Evolutionary conservation across 2,113 vertebrate genomes (phyloP), one percentile per base, ranked within the genome.

Genomic region (Gallinago media): DNA sequence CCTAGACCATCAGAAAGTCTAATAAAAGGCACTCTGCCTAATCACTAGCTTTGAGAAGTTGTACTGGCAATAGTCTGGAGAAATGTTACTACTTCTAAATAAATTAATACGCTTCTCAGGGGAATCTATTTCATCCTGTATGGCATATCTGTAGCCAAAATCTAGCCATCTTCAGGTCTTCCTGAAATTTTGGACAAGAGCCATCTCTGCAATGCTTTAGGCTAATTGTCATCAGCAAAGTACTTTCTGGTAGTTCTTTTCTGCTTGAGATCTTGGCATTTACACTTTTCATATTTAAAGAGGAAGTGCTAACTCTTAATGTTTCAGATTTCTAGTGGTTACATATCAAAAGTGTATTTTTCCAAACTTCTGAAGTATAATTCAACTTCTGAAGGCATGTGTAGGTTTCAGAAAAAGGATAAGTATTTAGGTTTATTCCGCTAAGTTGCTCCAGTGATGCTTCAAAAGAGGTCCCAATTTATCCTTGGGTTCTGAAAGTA

Each of bases 1-100:
- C 87, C 95, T 97, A 97, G 87, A 97, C 96, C 96, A 62, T 63
- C 72, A 78, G 55, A 97, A 94, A 86, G 56, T 4, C 61, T 71
- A 47, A 38, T 29, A 40, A 67, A 84, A 96, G 44, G 22, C 76
- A n/a, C 78, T 61, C 82, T 36, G 10, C 15, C 13, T 13, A 71
- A 75, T 38, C 32, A 26, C 15, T 65, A 62, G 25, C 27, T 75
- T 68, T 21, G 40, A 74, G 47, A 59, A 91, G 14, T 12, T 76
- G 15, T 21, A 19, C 42, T 74, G 44, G 78, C 49, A 83, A 46
- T 2, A n/a, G 7, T 40, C 47, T 58, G 46, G 32, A 5, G 21
- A 67, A 50, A 38, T 5, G 4, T 27, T 83, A 19, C 11, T 47
- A 38, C n/a, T 76, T 44, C 54, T 52, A 47, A 92, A 62, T 26